Evolutionary conservation across 2,888 invertebrate species (phyloP).

Genomic region (Icerya purchasi): DNA sequence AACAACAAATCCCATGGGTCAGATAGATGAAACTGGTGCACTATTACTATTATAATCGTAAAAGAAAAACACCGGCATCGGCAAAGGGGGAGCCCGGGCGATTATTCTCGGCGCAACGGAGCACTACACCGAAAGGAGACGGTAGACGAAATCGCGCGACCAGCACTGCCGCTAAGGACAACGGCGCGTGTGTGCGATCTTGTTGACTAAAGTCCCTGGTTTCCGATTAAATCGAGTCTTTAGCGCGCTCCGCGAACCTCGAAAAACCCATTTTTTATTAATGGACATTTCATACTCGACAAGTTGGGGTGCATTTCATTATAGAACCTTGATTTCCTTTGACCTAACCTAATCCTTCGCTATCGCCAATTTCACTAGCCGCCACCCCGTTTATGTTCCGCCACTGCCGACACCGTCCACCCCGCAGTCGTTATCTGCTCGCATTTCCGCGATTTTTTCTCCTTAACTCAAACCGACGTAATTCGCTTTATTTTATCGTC

Average conservation of each 20-base stretch:
- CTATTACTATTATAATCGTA: too few relatives aligned
- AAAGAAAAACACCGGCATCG: too few relatives aligned
- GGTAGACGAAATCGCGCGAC: too few relatives aligned
- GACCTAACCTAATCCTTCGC: neutral
- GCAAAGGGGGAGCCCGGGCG: too few relatives aligned
- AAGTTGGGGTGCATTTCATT: constrained; percentile 12
- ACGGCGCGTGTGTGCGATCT: too few relatives aligned
- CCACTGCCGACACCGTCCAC: neutral
- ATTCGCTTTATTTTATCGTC: too few relatives aligned
- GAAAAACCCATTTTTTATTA: constrained; percentile 13
- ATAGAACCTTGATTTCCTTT: neutral
- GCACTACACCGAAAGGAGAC: too few relatives aligned
- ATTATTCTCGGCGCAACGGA: too few relatives aligned
- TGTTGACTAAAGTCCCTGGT: too few relatives aligned
- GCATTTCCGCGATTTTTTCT: neutral
- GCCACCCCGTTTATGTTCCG: neutral
- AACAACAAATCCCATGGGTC: constrained; percentile 9
- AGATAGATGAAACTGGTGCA: constrained; percentile 2
- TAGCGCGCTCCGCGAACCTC: constrained; percentile 3
- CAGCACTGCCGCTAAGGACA: too few relatives aligned
- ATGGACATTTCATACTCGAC: constrained; percentile 12
- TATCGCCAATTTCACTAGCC: constrained; percentile 8
- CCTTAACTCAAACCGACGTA: neutral
- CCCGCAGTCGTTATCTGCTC: neutral
- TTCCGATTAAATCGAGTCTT: constrained; percentile 11